A percentile compares a stretch with the other conserved stretches of the same genome.
phyloP scores from a whole-genome alignment of 2,113 vertebrate species.

The Hemiprocne comata region DNA sequence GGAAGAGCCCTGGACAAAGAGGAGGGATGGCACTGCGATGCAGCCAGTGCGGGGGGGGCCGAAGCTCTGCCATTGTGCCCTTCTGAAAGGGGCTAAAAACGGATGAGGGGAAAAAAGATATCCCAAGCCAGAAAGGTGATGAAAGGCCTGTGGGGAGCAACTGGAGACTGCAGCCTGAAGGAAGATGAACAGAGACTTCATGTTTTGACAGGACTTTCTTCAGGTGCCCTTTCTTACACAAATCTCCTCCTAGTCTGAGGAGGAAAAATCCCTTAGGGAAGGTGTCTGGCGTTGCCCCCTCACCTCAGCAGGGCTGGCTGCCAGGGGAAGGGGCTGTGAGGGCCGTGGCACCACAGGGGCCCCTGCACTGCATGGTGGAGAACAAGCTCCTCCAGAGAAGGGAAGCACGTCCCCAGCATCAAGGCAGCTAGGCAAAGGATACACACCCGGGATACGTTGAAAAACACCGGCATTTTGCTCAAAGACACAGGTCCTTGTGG shows the following conservation, averaged over 20 bases:
- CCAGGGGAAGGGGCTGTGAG: rapidly evolving
- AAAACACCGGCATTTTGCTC: not conserved
- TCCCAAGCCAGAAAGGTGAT: not conserved
- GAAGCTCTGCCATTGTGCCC: not conserved
- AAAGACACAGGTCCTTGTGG: not conserved
- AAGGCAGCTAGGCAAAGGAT: not conserved
- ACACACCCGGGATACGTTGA: not conserved
- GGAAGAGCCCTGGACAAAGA: not conserved
- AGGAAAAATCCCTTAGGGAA: not conserved
- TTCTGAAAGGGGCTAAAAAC: not conserved
- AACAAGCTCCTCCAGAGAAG: not conserved
- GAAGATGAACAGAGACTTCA: not conserved
- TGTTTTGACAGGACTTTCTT: not conserved
- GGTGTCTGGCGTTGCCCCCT: not conserved
- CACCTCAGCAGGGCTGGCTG: not conserved
- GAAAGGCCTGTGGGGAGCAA: not conserved
- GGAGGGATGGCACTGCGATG: not conserved
- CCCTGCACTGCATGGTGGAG: rapidly evolving
- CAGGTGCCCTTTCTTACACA: not conserved
- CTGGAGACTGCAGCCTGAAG: not conserved
- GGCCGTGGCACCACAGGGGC: not conserved
- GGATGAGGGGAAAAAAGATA: not conserved
- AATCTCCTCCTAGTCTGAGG: not conserved
- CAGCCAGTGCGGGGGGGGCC: not conserved
- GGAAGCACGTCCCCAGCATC: rapidly evolving